Base-by-base conservation (phyloP, 2,113 vertebrate genomes). In the Octodon degus region DNA sequence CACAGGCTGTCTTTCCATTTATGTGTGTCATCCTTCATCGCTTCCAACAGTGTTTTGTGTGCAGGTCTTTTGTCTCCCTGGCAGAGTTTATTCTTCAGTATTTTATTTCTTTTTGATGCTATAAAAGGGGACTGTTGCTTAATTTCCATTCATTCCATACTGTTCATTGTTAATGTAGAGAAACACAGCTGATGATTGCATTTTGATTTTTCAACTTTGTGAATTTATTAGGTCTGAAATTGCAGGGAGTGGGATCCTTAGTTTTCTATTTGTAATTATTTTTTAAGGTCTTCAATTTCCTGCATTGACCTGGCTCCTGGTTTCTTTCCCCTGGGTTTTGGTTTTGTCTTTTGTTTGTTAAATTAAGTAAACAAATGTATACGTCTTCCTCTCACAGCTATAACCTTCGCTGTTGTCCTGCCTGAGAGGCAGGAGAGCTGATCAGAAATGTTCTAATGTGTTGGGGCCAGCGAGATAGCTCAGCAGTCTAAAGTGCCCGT, bases 21-120 rank as follows among this genome's bases (percentile, higher is more conserved):
- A 50, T 84, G 37, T 84, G 14, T 93, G 74, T 34, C 53, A 34
- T 53, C 53, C 90, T 93, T 93, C 32, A 32, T 76, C 89, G 89
- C 65, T 89, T 84, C 74, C 55, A 89, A 70, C 55, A 76, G 30
- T 24, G 70, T 83, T 88, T 85, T 55, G 12, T 53, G 4, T 77
- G 62, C 13, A 60, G 32, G 30, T 67, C 32, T 74, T 82, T 94
- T 53, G 19, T 27, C 27, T 96, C 27, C 19, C 50, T 72, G 80
- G 8, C 81, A 67, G 77, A 77, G 9, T 53, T 85, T 34, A 53
- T 93, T 91, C 60, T 76, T 72, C 77, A 83, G 53, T 53, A 53
- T 89, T 97, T 86, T 85, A 67, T 79, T 92, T 43, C 27, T 79
- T 72, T 43, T 84, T 19, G 86, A n/a, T 67, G 53, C 67, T 83